Conservation (phyloP, 2,113 vertebrate species). For the Brevimyrus niger region DNA sequence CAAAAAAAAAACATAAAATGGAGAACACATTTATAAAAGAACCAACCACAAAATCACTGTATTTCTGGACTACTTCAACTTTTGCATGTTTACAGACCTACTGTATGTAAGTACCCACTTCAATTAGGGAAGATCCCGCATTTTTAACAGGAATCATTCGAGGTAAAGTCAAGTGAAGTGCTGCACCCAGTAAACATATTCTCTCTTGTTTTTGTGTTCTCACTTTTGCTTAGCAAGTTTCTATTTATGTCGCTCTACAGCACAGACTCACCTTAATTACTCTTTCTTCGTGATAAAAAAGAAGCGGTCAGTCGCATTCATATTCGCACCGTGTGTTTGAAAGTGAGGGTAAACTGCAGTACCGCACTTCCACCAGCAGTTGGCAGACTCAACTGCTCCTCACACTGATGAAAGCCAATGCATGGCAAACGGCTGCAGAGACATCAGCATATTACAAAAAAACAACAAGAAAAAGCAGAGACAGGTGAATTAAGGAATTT, state of each 20-base stretch:
- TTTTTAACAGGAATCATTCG: neutral
- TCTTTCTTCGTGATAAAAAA: neutral
- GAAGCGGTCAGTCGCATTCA: neutral
- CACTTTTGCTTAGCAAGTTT: neutral
- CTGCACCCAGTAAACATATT: neutral
- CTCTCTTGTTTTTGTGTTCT: neutral
- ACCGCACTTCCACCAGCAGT: constrained; percentile 23
- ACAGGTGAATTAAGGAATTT: neutral
- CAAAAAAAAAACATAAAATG: neutral
- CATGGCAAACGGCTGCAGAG: neutral
- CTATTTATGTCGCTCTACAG: neutral
- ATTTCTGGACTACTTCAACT: neutral
- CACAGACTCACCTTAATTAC: neutral
- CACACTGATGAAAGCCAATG: neutral
- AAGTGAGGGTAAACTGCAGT: neutral
- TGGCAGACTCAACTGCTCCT: constrained; percentile 29
- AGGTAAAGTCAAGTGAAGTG: neutral
- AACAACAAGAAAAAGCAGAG: neutral
- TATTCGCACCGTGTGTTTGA: neutral
- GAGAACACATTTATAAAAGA: neutral
- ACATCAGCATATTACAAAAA: neutral
- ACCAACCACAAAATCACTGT: neutral
- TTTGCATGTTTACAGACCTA: neutral
- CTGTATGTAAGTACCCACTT: neutral
- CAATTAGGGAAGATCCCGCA: neutral